These are phyloP conservation scores for Sinocyclocheilus maitianheensis DNA, from an alignment of 2,113 vertebrate genomes.

Conservation along the genomic window DNA sequence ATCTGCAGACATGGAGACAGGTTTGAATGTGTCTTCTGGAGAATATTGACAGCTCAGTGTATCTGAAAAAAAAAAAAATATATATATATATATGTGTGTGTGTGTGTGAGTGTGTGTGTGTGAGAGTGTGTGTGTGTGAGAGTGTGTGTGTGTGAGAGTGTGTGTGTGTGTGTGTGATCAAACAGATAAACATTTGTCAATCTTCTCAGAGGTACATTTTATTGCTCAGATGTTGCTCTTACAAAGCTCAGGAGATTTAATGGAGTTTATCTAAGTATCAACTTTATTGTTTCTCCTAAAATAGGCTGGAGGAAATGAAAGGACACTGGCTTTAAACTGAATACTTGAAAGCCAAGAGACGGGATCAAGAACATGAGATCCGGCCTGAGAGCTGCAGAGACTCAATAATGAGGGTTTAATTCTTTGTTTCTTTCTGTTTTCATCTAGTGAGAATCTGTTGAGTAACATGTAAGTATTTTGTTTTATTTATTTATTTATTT, in stretches of 20 bases:
- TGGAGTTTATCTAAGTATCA: not conserved
- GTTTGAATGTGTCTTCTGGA: not conserved
- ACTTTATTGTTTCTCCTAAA: not conserved
- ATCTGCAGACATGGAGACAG: not conserved
- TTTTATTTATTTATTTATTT: too few species aligned
- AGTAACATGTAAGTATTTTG: not conserved
- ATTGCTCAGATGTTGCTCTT: not conserved
- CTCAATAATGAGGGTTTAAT: not conserved
- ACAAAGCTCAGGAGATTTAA: not conserved
- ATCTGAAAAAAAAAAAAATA: not conserved
- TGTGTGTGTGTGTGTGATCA: too few species aligned
- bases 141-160: too few species aligned
- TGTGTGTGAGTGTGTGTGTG: too few species aligned
- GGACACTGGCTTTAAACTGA: not conserved
- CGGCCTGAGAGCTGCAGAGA: not conserved
- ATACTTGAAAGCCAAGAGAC: not conserved
- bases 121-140: too few species aligned
- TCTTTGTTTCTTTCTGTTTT: not conserved
- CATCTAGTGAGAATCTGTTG: not conserved
- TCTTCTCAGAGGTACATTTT: not conserved
- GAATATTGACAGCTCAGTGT: not conserved
- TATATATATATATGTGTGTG: too few species aligned
- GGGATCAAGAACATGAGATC: not conserved
- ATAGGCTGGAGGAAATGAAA: not conserved
- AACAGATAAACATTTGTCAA: too few species aligned